A percentile compares a stretch with the other conserved stretches of the same genome.
Conservation (phyloP, 1,140 invertebrate species). For the Diuraphis noxia region DNA sequence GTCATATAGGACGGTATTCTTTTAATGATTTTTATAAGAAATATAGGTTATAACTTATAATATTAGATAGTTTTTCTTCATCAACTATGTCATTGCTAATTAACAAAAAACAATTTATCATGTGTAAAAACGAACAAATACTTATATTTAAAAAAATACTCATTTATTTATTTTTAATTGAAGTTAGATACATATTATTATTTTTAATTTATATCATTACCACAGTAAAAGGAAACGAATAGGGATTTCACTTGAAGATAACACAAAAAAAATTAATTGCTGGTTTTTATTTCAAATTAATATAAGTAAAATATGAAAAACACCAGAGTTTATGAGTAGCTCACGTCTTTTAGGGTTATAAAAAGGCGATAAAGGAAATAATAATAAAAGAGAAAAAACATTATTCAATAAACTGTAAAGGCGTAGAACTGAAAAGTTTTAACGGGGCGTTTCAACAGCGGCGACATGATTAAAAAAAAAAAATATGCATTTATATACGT, state of each 20-base stretch:
- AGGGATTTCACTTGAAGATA: not conserved
- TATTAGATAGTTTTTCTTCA: not conserved
- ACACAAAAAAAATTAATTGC: not conserved
- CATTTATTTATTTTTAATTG: not conserved
- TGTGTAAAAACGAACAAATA: not conserved
- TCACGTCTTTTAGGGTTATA: not conserved
- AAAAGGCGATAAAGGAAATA: not conserved
- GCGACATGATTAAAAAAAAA: conserved; percentile 22
- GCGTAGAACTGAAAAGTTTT: no score
- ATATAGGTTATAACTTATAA: no score
- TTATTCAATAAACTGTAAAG: not conserved
- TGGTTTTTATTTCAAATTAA: not conserved
- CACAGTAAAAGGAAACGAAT: not conserved
- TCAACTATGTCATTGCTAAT: not conserved
- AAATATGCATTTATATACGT: not conserved
- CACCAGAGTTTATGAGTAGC: not conserved
- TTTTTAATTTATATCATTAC: not conserved
- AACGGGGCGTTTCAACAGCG: not conserved
- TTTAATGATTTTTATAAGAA: not conserved
- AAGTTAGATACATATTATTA: not conserved
- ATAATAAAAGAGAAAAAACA: not conserved
- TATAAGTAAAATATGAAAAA: not conserved
- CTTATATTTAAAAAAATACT: no score
- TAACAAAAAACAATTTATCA: not conserved
- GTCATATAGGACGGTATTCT: not conserved